phyloP scores from a whole-genome alignment of 2,888 invertebrate genomes.

The Pammene aurita region DNA sequence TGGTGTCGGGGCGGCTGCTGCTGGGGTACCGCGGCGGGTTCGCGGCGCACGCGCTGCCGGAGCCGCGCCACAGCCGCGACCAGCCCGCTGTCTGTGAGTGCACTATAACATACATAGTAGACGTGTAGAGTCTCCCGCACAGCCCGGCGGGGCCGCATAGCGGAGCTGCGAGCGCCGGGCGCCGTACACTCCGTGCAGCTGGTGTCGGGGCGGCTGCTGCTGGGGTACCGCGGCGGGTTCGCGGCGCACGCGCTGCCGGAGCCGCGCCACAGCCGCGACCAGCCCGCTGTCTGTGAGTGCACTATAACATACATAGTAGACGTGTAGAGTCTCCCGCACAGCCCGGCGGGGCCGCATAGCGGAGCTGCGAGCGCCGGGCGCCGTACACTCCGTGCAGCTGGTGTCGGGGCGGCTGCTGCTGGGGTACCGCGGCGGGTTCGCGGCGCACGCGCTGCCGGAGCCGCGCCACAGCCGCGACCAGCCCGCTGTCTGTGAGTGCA shows the following conservation, averaged over 20 bases:
- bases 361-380: too few species aligned
- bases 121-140: too few species aligned
- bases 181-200: constrained; percentile 68
- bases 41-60: constrained; percentile 93
- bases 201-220: constrained; percentile 85
- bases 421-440: constrained; percentile 96
- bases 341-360: too few species aligned
- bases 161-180: too few species aligned
- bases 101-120: too few species aligned
- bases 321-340: too few species aligned
- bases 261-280: constrained; percentile 87
- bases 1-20: constrained; percentile 85
- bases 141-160: too few species aligned
- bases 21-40: constrained; percentile 97
- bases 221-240: constrained; percentile 97
- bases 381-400: constrained; percentile 67
- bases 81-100: constrained; percentile 27
- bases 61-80: constrained; percentile 88
- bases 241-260: constrained; percentile 94
- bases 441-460: constrained; percentile 93
- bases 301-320: too few species aligned
- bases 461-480: constrained; percentile 87
- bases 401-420: constrained; percentile 87
- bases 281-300: constrained; percentile 65
- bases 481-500: constrained; percentile 64